phyloP scores from a whole-genome alignment of 2,797 vertebrate species.

The Tolypeutes matacus region DNA sequence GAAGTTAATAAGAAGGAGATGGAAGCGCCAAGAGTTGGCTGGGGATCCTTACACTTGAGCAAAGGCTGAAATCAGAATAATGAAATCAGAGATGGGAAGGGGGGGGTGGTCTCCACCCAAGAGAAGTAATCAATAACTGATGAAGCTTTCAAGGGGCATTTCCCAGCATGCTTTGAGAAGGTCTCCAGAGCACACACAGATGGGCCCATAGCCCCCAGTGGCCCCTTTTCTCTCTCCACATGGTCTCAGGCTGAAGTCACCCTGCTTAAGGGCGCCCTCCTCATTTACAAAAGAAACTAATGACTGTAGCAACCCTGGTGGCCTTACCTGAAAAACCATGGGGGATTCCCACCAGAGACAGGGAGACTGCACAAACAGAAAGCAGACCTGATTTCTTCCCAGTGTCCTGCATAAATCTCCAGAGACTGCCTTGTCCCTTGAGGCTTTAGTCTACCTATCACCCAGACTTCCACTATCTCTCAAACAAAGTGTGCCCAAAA shows the following conservation, averaged over 20 bases:
- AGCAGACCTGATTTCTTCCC: not conserved
- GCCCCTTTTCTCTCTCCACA: not conserved
- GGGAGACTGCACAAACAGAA: not conserved
- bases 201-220: not conserved
- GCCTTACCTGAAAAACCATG: not conserved
- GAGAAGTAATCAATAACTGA: constrained; percentile 51
- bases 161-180: constrained; percentile 37
- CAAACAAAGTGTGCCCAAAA: not conserved
- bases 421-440: not conserved
- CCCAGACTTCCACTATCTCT: not conserved
- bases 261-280: not conserved
- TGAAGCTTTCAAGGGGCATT: not conserved
- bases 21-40: not conserved
- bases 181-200: not conserved
- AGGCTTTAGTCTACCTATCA: not conserved
- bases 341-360: not conserved
- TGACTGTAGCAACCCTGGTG: not conserved
- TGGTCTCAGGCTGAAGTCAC: constrained; percentile 15
- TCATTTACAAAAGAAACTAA: not conserved
- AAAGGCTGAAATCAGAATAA: not conserved
- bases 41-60: not conserved
- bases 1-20: not conserved
- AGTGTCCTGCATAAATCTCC: not conserved
- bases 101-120: not conserved
- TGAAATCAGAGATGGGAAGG: not conserved